Percentiles rank a stretch among this genome's conserved stretches.
These are phyloP conservation scores for Diadegma fenestrale DNA, from an alignment of 2,888 invertebrate genomes.

Conservation along the genomic window DNA sequence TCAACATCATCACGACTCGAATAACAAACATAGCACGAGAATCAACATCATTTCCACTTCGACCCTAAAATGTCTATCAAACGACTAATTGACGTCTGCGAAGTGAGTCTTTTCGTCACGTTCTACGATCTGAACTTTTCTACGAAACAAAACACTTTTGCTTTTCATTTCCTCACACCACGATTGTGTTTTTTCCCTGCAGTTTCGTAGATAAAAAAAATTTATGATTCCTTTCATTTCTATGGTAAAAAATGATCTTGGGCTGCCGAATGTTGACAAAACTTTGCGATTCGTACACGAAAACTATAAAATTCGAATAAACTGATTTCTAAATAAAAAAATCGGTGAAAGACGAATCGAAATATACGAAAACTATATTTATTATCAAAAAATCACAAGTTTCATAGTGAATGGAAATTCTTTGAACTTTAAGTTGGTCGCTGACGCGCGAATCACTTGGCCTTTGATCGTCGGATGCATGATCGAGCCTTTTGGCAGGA, in stretches of 20 bases:
- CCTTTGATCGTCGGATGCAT: slow-evolving; percentile 37
- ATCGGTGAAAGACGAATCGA: background rate
- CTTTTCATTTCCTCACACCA: background rate
- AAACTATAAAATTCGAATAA: no score
- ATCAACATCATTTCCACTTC: slow-evolving; percentile 70
- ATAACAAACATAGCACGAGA: slow-evolving; percentile 77
- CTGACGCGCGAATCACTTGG: slow-evolving; percentile 38
- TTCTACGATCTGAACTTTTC: slow-evolving; percentile 45
- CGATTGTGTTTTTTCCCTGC: background rate
- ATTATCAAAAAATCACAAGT: slow-evolving; percentile 54
- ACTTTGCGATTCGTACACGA: background rate
- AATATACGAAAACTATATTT: background rate
- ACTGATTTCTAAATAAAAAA: no score
- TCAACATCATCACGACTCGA: slow-evolving; percentile 70
- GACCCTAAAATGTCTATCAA: background rate
- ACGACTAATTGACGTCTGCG: slow-evolving; percentile 38
- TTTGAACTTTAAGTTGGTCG: slow-evolving; percentile 30
- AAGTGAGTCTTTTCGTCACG: background rate
- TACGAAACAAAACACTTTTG: slow-evolving; percentile 6
- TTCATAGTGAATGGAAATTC: slow-evolving; percentile 37
- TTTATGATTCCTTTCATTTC: background rate
- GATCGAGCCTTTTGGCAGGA: slow-evolving; percentile 21
- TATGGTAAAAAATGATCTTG: background rate
- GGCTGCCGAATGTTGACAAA: background rate
- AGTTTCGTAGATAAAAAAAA: background rate